Evolutionary conservation across 2,113 vertebrate species (phyloP).

Genomic region (Ammodytes dubius): DNA sequence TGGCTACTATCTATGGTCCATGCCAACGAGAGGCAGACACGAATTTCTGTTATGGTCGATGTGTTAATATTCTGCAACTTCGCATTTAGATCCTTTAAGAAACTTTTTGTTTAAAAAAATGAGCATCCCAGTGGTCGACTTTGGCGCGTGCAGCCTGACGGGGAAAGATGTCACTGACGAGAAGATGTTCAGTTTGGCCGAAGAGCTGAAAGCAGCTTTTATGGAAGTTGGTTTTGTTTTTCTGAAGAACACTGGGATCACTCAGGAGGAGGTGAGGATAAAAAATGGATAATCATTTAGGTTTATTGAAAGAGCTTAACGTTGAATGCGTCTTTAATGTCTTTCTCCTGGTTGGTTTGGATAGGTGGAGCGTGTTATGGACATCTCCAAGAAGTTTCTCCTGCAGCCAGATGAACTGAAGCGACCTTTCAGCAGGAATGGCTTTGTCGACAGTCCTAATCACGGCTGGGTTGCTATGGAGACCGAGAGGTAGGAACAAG

Average conservation of each 20-base stretch:
- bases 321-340: neutral
- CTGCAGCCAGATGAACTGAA: constrained; percentile 78
- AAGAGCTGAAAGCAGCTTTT: constrained; percentile 73
- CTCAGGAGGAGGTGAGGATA: constrained; percentile 70
- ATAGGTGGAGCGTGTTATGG: constrained; percentile 77
- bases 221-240: constrained; percentile 81
- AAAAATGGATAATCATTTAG: too few species aligned
- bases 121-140: constrained; percentile 82
- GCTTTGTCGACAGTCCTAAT: constrained; percentile 40
- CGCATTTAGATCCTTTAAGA: neutral
- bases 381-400: constrained; percentile 77
- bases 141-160: constrained; percentile 58
- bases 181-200: constrained; percentile 44
- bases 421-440: constrained; percentile 60
- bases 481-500: constrained; percentile 70
- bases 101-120: constrained; percentile 34
- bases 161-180: constrained; percentile 13
- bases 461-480: constrained; percentile 82
- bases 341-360: neutral
- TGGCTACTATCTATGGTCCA: too few species aligned
- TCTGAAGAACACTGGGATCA: constrained; percentile 81
- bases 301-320: too few species aligned
- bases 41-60: too few species aligned
- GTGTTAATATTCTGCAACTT: too few species aligned
- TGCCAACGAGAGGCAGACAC: too few species aligned